These are phyloP conservation scores for human DNA, from an alignment of 2,113 vertebrate genomes.

Conservation along the genomic window GRCh38 chr4:115428001-115428500, in stretches of 20 bases:
- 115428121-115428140: neutral
- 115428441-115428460: neutral
- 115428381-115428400: neutral
- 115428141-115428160: neutral
- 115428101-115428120: neutral
- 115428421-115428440: neutral
- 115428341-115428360: neutral
- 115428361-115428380: neutral
- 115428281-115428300: neutral
- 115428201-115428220: neutral
- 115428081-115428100: neutral
- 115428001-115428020: neutral
- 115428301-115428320: neutral
- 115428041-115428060: neutral
- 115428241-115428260: neutral
- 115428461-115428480: neutral
- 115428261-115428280: neutral
- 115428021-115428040: neutral
- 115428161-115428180: neutral
- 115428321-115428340: neutral
- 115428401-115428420: neutral
- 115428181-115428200: neutral
- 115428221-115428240: neutral
- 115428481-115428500: neutral
- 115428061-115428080: neutral